Conservation (phyloP, 2,113 vertebrate genomes). For the Brevimyrus niger region DNA sequence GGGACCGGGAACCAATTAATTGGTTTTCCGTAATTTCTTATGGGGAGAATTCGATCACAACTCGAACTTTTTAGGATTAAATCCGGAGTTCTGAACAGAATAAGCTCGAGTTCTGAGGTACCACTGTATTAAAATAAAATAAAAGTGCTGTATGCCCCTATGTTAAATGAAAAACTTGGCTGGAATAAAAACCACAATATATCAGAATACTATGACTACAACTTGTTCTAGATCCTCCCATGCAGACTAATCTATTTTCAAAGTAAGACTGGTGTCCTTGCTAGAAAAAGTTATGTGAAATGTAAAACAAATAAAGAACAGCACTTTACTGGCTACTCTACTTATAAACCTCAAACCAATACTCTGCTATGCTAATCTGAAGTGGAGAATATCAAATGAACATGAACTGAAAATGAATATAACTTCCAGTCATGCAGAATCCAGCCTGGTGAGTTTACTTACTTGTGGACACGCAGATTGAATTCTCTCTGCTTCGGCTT, state of each 20-base stretch:
- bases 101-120: no score
- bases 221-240: neutral
- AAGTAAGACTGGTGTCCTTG: neutral
- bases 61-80: no score
- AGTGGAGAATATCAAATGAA: neutral
- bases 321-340: neutral
- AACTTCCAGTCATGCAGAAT: neutral
- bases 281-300: neutral
- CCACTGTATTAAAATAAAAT: neutral
- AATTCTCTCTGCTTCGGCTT: neutral
- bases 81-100: no score
- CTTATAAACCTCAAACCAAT: neutral
- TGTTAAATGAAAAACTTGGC: neutral
- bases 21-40: no score
- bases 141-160: neutral
- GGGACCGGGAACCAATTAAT: no score
- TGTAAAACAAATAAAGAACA: neutral
- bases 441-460: neutral
- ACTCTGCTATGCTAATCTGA: neutral
- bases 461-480: conserved; percentile 15
- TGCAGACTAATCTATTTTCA: neutral
- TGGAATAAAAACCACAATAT: neutral
- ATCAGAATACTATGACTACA: neutral
- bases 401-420: no score
- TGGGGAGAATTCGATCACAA: no score